A percentile compares a stretch with the other conserved stretches of the same genome.
Evolutionary conservation across 2,888 invertebrate species (phyloP).

Genomic region (Cephus pulcher): DNA sequence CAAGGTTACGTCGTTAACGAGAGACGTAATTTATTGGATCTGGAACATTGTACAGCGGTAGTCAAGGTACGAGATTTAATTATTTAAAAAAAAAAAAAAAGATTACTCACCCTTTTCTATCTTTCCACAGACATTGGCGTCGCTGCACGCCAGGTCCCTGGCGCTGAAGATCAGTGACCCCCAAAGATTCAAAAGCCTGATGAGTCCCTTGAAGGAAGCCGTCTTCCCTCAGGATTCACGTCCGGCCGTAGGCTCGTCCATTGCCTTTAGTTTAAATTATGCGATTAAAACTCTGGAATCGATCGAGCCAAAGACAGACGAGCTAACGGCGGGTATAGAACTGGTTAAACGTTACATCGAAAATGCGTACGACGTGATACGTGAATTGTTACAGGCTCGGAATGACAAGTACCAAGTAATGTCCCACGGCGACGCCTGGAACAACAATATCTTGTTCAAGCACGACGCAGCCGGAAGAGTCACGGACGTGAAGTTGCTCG

Average conservation of each 20-base stretch:
- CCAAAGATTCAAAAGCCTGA: conserved; percentile 31
- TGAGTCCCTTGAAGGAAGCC: conserved; percentile 39
- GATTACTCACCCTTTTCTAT: not conserved
- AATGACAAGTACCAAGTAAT: conserved; percentile 41
- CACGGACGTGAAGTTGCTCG: conserved; percentile 35
- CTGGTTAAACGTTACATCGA: conserved; percentile 24
- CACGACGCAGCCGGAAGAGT: conserved; percentile 40
- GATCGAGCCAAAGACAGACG: conserved; percentile 26
- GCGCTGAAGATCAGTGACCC: conserved; percentile 36
- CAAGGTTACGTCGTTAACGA: conserved; percentile 39
- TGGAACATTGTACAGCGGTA: conserved; percentile 40
- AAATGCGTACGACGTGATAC: conserved; percentile 26
- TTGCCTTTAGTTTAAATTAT: conserved; percentile 22
- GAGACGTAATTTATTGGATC: conserved; percentile 39
- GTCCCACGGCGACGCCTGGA: conserved; percentile 54
- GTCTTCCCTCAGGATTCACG: conserved; percentile 35
- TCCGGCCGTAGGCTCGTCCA: conserved; percentile 31
- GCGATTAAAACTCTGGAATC: conserved; percentile 37
- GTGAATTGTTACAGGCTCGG: conserved; percentile 22
- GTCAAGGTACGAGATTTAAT: conserved; percentile 36
- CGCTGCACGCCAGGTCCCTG: conserved; percentile 46
- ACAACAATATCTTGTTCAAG: conserved; percentile 51
- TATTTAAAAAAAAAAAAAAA: not conserved
- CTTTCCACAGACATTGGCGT: conserved; percentile 40
- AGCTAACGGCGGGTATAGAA: conserved; percentile 23